A percentile compares a stretch with the other conserved stretches of the same genome.
Evolutionary conservation across 2,797 vertebrate species (phyloP).

Genomic region (Manis pentadactyla): DNA sequence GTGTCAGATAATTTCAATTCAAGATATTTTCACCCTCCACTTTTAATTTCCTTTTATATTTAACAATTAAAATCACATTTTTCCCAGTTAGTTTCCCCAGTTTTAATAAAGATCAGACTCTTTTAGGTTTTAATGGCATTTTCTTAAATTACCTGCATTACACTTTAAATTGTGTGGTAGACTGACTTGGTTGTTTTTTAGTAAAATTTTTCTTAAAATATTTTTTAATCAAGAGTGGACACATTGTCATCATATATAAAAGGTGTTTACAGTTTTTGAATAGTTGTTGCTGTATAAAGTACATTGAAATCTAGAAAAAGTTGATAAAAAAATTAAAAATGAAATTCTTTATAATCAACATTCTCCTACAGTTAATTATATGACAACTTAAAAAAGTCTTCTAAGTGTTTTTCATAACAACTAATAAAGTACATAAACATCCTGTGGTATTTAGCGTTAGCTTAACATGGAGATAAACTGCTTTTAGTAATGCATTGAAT

Average conservation of each 20-base stretch:
- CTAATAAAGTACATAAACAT: background rate
- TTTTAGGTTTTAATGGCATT: constrained; percentile 24
- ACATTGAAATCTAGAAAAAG: background rate
- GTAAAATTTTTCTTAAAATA: constrained; percentile 43
- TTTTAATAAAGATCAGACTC: too few species aligned
- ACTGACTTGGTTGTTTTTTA: constrained; percentile 1
- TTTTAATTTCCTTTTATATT: constrained; percentile 49
- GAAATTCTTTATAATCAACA: background rate
- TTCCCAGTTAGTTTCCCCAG: background rate
- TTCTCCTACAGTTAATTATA: background rate
- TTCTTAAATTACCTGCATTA: constrained; percentile 23
- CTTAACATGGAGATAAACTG: background rate
- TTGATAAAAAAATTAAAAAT: background rate
- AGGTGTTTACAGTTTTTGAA: background rate
- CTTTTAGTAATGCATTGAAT: background rate
- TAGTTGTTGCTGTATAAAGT: background rate
- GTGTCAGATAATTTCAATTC: constrained; percentile 33
- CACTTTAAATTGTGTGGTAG: constrained; percentile 33
- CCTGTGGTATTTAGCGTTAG: background rate
- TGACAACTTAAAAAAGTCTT: constrained; percentile 4
- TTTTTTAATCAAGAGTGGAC: background rate
- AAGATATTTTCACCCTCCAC: background rate
- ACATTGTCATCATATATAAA: constrained; percentile 11
- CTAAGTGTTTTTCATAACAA: background rate
- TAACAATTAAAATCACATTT: constrained; percentile 53